Evolutionary conservation across 2,797 vertebrate species (phyloP), one percentile per base, ranked within the genome.

Genomic region (Morus bassanus): DNA sequence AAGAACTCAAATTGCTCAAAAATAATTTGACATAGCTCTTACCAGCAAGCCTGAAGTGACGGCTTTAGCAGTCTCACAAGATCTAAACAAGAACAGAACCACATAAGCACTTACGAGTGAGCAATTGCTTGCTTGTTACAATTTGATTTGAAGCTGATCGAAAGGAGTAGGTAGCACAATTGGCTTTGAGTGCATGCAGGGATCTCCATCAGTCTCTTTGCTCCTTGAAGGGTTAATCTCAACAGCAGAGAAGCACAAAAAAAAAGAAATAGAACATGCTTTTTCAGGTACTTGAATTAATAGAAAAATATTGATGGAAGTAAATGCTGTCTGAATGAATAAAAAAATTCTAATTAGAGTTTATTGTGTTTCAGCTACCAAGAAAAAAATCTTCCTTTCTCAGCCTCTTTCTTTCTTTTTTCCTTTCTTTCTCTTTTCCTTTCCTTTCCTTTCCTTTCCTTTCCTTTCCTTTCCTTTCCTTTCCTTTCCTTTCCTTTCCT

Each of bases 21-120:
- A 96, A 95, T 93, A 93, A 90, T 95, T 94, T 95, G 77, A 74
- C 6, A 3, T 45, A 91, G 39, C 31, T 95, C 43, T 86, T 90
- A 69, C 50, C n/a, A 64, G 57, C 1, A 3, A 92, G 59, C 41
- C 76, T 84, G 68, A 88, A 89, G 65, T 83, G 88, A 89, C 1
- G 13, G 85, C 27, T 93, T 91, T 72, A 85, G 53, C 72, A 92
- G 43, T 39, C 65, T 93, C 70, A 81, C 0, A 61, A 79, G 89
- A 70, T 77, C 76, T 78, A 81, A 94, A 83, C 63, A 96, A 67
- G 61, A 86, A 24, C 33, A 75, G 78, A 94, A 91, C 30, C 27
- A 76, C 76, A 81, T 9, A 83, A 86, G 54, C 57, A 51, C 69
- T 92, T 84, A 84, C 23, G 45, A 59, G 23, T 45, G 56, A 93